A percentile compares a stretch with the other conserved stretches of the same genome.
Evolutionary conservation across 35 echinoderm and acorn worm genomes (phyloP).

Genomic region (Hemicentrotus pulcherrimus): DNA sequence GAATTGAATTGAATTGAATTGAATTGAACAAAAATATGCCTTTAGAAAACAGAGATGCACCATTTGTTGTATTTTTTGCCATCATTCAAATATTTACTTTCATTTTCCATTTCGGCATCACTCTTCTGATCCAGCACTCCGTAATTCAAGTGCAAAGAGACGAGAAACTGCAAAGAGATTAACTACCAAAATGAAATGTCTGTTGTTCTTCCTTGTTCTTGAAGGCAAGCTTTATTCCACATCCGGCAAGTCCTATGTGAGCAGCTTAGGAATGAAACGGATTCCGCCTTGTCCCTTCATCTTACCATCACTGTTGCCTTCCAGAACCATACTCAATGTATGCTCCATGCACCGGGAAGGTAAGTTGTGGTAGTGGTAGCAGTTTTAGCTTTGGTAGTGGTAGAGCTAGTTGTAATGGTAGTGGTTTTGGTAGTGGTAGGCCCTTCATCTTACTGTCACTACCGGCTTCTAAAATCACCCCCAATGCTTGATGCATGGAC

Average conservation of each 20-base stretch:
- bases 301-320: conserved; percentile 72
- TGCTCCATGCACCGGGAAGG: conserved; percentile 93
- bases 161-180: no score
- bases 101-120: no score
- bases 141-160: no score
- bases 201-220: not conserved
- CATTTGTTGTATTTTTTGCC: no score
- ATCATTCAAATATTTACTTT: no score
- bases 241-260: conserved; percentile 83
- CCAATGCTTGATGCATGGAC: conserved; percentile 90
- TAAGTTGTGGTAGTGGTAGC: conserved; percentile 42
- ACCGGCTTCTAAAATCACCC: conserved; percentile 77
- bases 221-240: conserved; percentile 86
- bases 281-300: conserved; percentile 90
- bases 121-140: no score
- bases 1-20: no score
- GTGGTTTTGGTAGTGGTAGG: conserved; percentile 27
- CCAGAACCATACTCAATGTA: conserved; percentile 84
- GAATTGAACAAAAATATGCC: no score
- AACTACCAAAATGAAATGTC: no score
- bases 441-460: conserved; percentile 77
- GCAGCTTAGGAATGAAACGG: conserved; percentile 81
- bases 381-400: no score
- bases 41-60: no score
- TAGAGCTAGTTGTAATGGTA: not conserved